A percentile compares a stretch with the other conserved stretches of the same genome.
These are phyloP conservation scores for Furcula furcula DNA, from an alignment of 2,888 invertebrate species.

Conservation along the genomic window DNA sequence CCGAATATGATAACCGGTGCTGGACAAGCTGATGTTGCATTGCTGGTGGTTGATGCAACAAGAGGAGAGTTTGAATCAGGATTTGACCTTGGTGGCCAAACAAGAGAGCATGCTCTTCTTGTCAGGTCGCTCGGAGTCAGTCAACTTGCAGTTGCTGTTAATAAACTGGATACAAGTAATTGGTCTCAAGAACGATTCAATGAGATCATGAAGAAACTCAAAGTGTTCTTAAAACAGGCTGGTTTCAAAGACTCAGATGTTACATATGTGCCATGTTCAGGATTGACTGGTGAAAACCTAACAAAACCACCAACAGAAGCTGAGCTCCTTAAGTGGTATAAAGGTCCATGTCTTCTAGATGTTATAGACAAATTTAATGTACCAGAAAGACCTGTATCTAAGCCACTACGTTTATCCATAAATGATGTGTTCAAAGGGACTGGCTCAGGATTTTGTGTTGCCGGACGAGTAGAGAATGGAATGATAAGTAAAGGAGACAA, in stretches of 20 bases:
- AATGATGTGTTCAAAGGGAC: constrained; percentile 97
- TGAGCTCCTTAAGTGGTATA: constrained; percentile 88
- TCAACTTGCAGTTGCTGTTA: constrained; percentile 96
- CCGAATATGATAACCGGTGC: constrained; percentile 99
- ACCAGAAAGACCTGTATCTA: constrained; percentile 92
- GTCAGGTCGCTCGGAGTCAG: constrained; percentile 94
- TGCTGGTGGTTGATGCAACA: constrained; percentile 97
- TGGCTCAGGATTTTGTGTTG: constrained; percentile 94
- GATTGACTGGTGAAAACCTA: constrained; percentile 97
- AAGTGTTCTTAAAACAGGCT: constrained; percentile 92
- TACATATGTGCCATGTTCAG: constrained; percentile 96
- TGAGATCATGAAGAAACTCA: constrained; percentile 92
- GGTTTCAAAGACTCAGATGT: constrained; percentile 95
- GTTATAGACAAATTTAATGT: constrained; percentile 94
- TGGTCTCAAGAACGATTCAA: constrained; percentile 96
- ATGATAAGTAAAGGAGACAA: constrained; percentile 92
- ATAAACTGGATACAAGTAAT: constrained; percentile 97
- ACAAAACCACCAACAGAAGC: constrained; percentile 84
- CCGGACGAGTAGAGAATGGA: constrained; percentile 96
- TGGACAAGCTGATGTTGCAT: constrained; percentile 98
- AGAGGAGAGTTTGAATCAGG: constrained; percentile 99
- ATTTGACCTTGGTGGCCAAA: constrained; percentile 98
- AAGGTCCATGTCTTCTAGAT: constrained; percentile 91
- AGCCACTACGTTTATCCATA: constrained; percentile 95
- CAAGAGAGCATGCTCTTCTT: constrained; percentile 97